Evolutionary conservation across 2,888 invertebrate species (phyloP), one percentile per base, ranked within the genome.

Genomic region (Plagodis dolabraria): DNA sequence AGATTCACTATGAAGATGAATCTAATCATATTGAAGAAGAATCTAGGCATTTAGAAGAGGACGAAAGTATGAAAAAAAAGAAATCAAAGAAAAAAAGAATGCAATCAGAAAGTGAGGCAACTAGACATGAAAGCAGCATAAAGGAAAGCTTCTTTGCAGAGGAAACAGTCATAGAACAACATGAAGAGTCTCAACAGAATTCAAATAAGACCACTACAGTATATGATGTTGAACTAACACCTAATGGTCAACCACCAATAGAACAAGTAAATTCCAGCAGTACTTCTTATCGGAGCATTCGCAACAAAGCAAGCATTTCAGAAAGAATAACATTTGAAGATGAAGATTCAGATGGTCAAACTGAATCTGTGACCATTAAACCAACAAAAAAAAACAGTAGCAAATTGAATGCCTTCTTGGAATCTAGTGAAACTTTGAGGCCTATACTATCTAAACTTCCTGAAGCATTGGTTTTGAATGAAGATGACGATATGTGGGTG

Each of bases 401-500:
- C 33, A 74, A 76, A 63, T 48, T 86, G 8, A 74, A 72, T 57
- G 65, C 70, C n/a, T 86, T 79, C 61, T 33, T 83, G 2, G 79
- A 77, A 63, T 51, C 58, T n/a, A 80, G 81, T 62, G 42, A 57
- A 34, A 68, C 78, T 46, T 68, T 87, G 11, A 74, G 73, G 43
- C 57, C 62, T n/a, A 53, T 79, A n/a, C 33, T 58, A 11, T 42
- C 63, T n/a, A 68, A 63, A 50, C 43, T 65, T 22, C 48, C 67
- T 8, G 58, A 46, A 12, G 66, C 69, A 45, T 47, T 69, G 36
- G 49, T 65, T 11, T 64, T 86, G 34, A 76, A 79, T 7, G 61
- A 68, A 38, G 76, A 87, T 69, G 89, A 90, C 68, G 89, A 89
- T 40, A 63, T 88, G 50, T 90, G 87, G 86, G 64, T 87, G 42